Evolutionary conservation across 2,888 invertebrate species (phyloP).

Genomic region (Hyalella azteca): DNA sequence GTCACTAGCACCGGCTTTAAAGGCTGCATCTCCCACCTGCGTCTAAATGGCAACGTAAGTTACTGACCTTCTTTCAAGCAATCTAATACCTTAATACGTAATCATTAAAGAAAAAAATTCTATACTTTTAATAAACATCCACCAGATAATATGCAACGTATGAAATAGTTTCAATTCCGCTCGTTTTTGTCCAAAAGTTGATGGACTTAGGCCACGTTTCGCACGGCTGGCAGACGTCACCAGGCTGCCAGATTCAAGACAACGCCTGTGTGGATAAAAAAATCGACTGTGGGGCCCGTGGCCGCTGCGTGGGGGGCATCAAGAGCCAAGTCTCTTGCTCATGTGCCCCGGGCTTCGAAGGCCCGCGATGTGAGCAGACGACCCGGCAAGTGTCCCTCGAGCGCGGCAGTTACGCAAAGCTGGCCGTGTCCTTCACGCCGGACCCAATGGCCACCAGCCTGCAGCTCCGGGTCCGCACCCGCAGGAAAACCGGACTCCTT

Average conservation of each 20-base stretch:
- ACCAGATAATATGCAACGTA: too few relatives aligned
- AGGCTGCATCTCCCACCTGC: constrained; percentile 39
- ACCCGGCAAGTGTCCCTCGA: constrained; percentile 42
- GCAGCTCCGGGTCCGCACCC: constrained; percentile 44
- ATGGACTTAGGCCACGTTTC: constrained; percentile 77
- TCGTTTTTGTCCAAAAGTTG: constrained; percentile 51
- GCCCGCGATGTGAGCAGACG: constrained; percentile 33
- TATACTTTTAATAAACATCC: too few relatives aligned
- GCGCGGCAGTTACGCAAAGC: constrained; percentile 43
- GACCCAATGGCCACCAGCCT: constrained; percentile 40
- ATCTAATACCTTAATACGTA: too few relatives aligned
- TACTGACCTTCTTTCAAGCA: too few relatives aligned
- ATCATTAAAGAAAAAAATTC: too few relatives aligned
- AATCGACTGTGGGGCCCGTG: constrained; percentile 44
- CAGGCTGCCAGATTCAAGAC: constrained; percentile 68
- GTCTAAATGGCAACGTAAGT: constrained; percentile 38
- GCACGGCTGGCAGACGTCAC: constrained; percentile 73
- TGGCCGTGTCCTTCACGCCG: constrained; percentile 46
- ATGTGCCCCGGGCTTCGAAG: constrained; percentile 45
- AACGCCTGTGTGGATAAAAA: constrained; percentile 33
- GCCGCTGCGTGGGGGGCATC: constrained; percentile 43
- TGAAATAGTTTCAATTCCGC: constrained; percentile 5
- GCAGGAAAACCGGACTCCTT: constrained; percentile 41
- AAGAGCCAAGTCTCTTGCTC: constrained; percentile 21
- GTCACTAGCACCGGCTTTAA: neutral